phyloP scores from a whole-genome alignment of 2,888 invertebrate genomes.

The Cyclophora albipunctata region DNA sequence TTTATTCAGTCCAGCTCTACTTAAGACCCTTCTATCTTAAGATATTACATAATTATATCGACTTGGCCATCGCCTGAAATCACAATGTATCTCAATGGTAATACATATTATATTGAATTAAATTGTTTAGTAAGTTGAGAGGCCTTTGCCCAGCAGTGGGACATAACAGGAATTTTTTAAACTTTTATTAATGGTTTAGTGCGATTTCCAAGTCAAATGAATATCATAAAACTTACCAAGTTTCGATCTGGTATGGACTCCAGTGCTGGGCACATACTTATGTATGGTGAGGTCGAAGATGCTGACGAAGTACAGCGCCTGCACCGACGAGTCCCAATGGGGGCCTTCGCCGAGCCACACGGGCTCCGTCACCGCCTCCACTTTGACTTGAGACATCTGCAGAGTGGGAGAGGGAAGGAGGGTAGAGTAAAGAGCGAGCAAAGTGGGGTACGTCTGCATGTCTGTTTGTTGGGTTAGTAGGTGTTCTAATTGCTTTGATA shows the following conservation, averaged over 20 bases:
- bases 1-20: no score
- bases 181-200: no score
- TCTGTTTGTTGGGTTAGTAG: not conserved
- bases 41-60: no score
- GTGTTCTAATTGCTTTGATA: not conserved
- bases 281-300: conserved; percentile 72
- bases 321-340: conserved; percentile 78
- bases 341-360: conserved; percentile 81
- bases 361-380: conserved; percentile 62
- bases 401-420: not conserved
- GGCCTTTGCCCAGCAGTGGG: no score
- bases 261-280: conserved; percentile 65
- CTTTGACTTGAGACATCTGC: conserved; percentile 47
- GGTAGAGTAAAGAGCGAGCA: no score
- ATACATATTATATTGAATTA: no score
- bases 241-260: conserved; percentile 64
- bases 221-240: conserved; percentile 49
- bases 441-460: not conserved
- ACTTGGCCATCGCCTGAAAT: no score
- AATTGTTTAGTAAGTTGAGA: no score
- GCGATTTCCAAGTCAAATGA: no score
- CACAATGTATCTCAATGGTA: no score
- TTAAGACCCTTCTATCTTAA: no score
- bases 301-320: conserved; percentile 80
- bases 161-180: no score